Base-by-base conservation (phyloP, 2,888 invertebrate genomes). In the Mythimna albipuncta region DNA sequence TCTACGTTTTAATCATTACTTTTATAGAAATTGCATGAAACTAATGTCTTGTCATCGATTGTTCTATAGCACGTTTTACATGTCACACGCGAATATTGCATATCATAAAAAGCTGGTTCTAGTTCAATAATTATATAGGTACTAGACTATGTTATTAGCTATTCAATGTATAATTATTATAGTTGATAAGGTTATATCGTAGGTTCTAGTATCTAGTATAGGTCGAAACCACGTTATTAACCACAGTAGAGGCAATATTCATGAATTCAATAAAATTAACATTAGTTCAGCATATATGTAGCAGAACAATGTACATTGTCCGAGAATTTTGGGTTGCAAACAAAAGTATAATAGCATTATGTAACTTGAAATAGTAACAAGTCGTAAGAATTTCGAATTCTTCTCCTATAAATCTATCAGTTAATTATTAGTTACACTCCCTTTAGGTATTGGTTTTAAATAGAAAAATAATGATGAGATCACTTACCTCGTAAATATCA, bases 401-500 rank as follows among this genome's bases (percentile, higher is more conserved):
- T 47, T 47, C 6, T 47, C 13, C 4, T 16, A 47, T 47, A 41
- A 11, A 41, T 11, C 13, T 5, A 47, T 47, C 13, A 47, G 6
- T 19, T 16, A 47, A 47, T 1, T 6, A 47, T 47, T 16, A 47
- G 47, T 16, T 19, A 32, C 9, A 1, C 44, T 44, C 44, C 41
- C 41, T 11, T 11, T 41, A 2, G 2, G 10, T 41, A 11, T 9
- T 41, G 41, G 7, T 41, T 2, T 41, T 41, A 41, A 41, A 41
- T 13, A 44, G 2, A 13, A 11, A 2, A 44, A 11, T 44, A 44
- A 57, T 6, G 44, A 26, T 21, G 32, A 57, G 1, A 7, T 44
- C 79, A 69, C 86, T 91, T 93, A 97, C 97, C 91, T 97, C 96
- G 76, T 96, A 96, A 16, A 97, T 90, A 75, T 96, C 94, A 61